Evolutionary conservation across 2,888 invertebrate species (phyloP).

Genomic region (Agelastica alni): DNA sequence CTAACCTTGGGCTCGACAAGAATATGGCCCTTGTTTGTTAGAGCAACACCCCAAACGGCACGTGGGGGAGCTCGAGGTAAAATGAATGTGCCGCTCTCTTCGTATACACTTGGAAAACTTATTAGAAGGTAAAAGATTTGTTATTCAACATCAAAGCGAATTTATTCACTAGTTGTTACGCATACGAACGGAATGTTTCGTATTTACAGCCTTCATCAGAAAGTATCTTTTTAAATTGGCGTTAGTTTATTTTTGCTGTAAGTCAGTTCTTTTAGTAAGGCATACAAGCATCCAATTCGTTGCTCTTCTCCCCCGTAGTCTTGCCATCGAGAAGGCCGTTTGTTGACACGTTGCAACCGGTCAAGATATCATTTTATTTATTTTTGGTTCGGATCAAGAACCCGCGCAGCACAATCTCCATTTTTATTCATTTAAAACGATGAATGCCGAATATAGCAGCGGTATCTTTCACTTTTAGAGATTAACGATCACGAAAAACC

Average conservation of each 20-base stretch:
- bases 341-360: conserved; percentile 30
- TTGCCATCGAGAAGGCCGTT: conserved; percentile 30
- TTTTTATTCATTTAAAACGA: conserved; percentile 19
- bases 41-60: conserved; percentile 6
- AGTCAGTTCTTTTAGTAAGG: no score
- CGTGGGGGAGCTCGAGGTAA: background rate
- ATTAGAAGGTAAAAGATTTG: no score
- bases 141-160: no score
- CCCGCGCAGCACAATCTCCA: conserved; percentile 10
- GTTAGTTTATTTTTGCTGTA: no score
- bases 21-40: conserved; percentile 27
- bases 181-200: no score
- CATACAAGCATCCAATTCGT: no score
- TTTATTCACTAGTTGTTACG: no score
- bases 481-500: conserved; percentile 16
- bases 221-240: no score
- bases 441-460: conserved; percentile 22
- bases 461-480: conserved; percentile 8
- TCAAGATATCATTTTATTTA: conserved; percentile 19
- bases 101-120: no score
- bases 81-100: no score
- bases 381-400: conserved; percentile 25
- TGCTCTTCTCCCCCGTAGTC: conserved; percentile 10
- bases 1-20: conserved; percentile 32
- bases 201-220: no score